phyloP scores from a whole-genome alignment of 2,113 vertebrate species.

The Gorsachius goisagi region DNA sequence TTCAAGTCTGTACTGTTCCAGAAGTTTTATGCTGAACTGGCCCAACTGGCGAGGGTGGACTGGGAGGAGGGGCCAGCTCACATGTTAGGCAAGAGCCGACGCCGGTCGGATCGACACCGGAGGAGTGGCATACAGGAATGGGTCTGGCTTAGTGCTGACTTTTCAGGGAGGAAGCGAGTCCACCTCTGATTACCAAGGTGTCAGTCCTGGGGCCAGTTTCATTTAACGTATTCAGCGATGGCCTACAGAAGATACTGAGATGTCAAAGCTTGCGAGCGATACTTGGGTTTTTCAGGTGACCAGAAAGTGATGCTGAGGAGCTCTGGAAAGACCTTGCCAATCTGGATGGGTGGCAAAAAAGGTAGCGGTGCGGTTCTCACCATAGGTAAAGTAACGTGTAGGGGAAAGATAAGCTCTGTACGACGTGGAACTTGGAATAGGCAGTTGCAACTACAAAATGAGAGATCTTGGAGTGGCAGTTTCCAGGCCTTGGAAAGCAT shows the following conservation, averaged over 20 bases:
- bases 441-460: neutral
- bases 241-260: neutral
- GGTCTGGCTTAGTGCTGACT: neutral
- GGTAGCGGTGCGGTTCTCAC: neutral
- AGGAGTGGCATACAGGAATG: neutral
- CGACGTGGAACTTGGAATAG: neutral
- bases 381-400: neutral
- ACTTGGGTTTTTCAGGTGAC: neutral
- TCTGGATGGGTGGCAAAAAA: neutral
- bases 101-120: rapidly evolving
- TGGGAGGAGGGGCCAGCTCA: neutral
- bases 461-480: neutral
- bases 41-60: neutral
- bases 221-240: neutral
- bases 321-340: neutral
- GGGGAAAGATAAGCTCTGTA: neutral
- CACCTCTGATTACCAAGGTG: neutral
- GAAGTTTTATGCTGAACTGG: neutral
- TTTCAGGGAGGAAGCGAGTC: neutral
- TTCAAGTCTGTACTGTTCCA: neutral
- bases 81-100: no score
- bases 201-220: neutral
- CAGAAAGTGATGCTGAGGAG: neutral
- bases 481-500: neutral
- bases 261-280: neutral